Evolutionary conservation across 37 sponge, comb jelly and placozoan genomes (phyloP).

Genomic region (Halisarca cf. caerulea): DNA sequence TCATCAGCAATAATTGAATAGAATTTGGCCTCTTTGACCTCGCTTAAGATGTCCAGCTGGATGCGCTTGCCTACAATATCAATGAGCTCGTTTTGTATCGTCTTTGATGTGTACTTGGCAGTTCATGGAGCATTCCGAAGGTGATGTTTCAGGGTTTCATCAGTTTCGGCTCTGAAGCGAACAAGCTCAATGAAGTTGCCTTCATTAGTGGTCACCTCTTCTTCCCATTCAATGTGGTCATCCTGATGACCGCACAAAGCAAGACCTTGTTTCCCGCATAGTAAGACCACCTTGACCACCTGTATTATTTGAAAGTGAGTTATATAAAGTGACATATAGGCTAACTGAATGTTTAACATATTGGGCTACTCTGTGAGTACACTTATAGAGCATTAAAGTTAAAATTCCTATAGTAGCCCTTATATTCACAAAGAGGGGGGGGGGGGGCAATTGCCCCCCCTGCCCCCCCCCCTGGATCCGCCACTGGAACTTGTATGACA

Average conservation of each 20-base stretch:
- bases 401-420: no score
- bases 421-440: no score
- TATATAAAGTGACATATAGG: no score
- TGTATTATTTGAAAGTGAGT: no score
- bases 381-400: no score
- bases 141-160: constrained; percentile 36
- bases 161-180: constrained; percentile 69
- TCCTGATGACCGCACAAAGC: constrained; percentile 68
- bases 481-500: no score
- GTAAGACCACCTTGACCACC: constrained; percentile 44
- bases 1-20: constrained; percentile 51
- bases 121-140: constrained; percentile 52
- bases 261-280: constrained; percentile 75
- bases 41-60: background rate
- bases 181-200: constrained; percentile 69
- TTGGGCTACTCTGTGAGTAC: no score
- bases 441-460: no score
- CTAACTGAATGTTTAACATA: no score
- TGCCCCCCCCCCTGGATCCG: no score
- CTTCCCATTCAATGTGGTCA: constrained; percentile 40
- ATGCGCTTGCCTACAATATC: constrained; percentile 15
- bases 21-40: constrained; percentile 22
- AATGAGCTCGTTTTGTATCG: constrained; percentile 71
- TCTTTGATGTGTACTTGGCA: constrained; percentile 75
- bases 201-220: constrained; percentile 32